A percentile compares a stretch with the other conserved stretches of the same genome.
These are phyloP conservation scores for Mylabris phalerata DNA, from an alignment of 1,140 invertebrate genomes.

Conservation along the genomic window DNA sequence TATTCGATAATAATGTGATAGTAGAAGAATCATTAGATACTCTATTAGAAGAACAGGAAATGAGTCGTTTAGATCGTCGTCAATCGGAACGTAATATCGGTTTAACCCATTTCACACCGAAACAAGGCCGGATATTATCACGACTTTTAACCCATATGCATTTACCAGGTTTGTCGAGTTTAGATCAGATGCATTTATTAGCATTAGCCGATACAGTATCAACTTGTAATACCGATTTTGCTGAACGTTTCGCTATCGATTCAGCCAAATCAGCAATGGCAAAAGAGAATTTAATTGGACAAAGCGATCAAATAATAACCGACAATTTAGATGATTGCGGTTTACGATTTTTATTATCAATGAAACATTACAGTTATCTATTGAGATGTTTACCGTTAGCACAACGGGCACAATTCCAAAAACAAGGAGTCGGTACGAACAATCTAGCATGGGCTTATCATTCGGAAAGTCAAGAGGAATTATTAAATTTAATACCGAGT, in stretches of 20 bases:
- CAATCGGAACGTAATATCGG: constrained; percentile 43
- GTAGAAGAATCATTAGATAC: constrained; percentile 79
- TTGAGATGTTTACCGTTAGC: constrained; percentile 80
- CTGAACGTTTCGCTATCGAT: constrained; percentile 74
- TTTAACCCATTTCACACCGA: constrained; percentile 73
- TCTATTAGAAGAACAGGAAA: constrained; percentile 58
- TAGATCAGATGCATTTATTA: constrained; percentile 98
- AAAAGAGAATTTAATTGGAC: constrained; percentile 60
- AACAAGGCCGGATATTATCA: constrained; percentile 74
- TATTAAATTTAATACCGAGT: constrained; percentile 84
- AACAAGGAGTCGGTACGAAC: constrained; percentile 82
- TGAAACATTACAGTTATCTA: constrained; percentile 98
- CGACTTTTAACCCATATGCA: constrained; percentile 92
- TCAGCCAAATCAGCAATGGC: constrained; percentile 63
- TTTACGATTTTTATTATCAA: constrained; percentile 88
- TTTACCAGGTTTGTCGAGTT: constrained; percentile 89
- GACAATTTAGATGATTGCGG: constrained; percentile 97
- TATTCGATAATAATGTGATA: constrained; percentile 72
- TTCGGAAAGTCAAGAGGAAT: constrained; percentile 94
- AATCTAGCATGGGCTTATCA: constrained; percentile 99
- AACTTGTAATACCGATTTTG: constrained; percentile 81
- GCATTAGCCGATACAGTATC: constrained; percentile 97
- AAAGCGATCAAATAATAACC: constrained; percentile 55
- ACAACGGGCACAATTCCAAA: constrained; percentile 80
- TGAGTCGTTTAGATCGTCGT: constrained; percentile 49